Percentiles rank a stretch among this genome's conserved stretches.
Evolutionary conservation across 2,888 invertebrate genomes (phyloP).

Genomic region (Spodoptera picta): DNA sequence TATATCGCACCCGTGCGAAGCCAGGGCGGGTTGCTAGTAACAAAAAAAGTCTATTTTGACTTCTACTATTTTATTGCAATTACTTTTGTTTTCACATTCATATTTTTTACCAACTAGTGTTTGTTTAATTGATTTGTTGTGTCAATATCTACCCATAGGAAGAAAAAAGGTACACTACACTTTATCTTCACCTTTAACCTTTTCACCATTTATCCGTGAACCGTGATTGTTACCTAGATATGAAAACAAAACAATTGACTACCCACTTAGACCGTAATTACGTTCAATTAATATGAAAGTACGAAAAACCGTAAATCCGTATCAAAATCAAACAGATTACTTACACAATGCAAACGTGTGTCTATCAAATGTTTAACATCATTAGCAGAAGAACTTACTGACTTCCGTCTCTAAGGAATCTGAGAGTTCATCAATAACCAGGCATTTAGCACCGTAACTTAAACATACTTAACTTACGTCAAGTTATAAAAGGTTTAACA

Average conservation of each 20-base stretch:
- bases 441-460: slow-evolving; percentile 73
- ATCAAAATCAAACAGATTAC: slow-evolving; percentile 54
- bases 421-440: slow-evolving; percentile 71
- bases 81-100: no score
- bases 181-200: no score
- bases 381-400: slow-evolving; percentile 76
- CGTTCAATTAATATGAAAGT: slow-evolving; percentile 32
- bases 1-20: no score
- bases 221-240: no score
- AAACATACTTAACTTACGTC: slow-evolving; percentile 41
- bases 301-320: slow-evolving; percentile 31
- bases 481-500: neutral
- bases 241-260: neutral
- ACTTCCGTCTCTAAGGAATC: slow-evolving; percentile 78
- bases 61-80: no score
- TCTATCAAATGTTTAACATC: slow-evolving; percentile 68
- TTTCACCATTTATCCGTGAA: no score
- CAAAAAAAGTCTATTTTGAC: no score
- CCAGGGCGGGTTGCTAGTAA: no score
- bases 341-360: slow-evolving; percentile 33
- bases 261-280: slow-evolving; percentile 17
- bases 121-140: no score
- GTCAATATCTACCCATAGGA: no score
- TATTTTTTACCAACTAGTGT: no score
- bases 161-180: neutral